These are phyloP conservation scores for Lepidurus arcticus DNA, from an alignment of 1,140 invertebrate species.

Conservation along the genomic window DNA sequence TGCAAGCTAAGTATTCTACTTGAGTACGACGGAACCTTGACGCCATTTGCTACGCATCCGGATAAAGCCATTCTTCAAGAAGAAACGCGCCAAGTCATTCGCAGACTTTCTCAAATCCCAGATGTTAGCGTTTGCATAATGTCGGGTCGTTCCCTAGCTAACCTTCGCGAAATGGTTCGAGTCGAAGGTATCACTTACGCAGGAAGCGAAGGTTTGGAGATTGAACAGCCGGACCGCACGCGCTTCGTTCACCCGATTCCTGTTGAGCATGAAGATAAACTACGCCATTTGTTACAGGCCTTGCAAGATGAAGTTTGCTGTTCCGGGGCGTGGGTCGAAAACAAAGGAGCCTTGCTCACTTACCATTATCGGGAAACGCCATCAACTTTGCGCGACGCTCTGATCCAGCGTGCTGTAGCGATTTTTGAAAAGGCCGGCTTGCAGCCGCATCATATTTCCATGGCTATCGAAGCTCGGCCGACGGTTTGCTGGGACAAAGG, in stretches of 20 bases:
- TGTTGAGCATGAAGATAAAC: conserved; percentile 43
- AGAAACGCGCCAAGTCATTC: conserved; percentile 43
- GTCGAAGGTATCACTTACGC: conserved; percentile 46
- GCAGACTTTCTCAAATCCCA: conserved; percentile 42
- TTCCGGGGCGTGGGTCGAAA: conserved; percentile 47
- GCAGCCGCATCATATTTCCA: conserved; percentile 41
- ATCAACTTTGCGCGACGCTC: conserved; percentile 34
- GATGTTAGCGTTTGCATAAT: conserved; percentile 46
- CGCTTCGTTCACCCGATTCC: conserved; percentile 45
- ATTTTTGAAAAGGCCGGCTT: conserved; percentile 43
- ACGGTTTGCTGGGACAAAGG: conserved; percentile 47
- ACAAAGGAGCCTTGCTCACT: conserved; percentile 45
- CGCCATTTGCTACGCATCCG: conserved; percentile 45
- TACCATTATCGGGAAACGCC: conserved; percentile 46
- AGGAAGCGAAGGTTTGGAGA: conserved; percentile 46
- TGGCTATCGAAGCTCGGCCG: conserved; percentile 45
- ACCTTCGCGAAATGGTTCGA: conserved; percentile 44
- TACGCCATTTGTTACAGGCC: conserved; percentile 40
- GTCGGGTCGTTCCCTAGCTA: conserved; percentile 44
- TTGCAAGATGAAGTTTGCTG: conserved; percentile 41
- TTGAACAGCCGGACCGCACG: conserved; percentile 44
- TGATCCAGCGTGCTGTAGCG: conserved; percentile 41
- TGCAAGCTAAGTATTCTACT: conserved; percentile 44
- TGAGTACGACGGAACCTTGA: conserved; percentile 48
- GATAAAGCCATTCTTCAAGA: conserved; percentile 44